These are phyloP conservation scores for Formica selysi DNA, from an alignment of 1,140 invertebrate species.

Conservation along the genomic window DNA sequence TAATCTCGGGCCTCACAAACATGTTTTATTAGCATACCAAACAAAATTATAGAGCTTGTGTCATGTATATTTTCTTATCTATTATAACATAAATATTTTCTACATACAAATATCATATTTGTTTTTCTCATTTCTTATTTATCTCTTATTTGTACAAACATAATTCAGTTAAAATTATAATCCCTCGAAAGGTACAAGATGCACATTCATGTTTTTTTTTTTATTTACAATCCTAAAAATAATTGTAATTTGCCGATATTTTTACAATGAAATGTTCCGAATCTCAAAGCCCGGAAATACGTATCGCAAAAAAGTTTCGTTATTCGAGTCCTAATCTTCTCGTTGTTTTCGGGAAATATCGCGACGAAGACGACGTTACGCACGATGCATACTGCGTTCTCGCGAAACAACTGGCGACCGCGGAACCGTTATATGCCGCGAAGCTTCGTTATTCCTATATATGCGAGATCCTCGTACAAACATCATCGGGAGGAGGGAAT, in stretches of 20 bases:
- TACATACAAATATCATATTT: neutral
- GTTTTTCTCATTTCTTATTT: neutral
- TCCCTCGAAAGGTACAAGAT: neutral
- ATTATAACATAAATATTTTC: neutral
- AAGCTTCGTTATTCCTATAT: slow-evolving; percentile 59
- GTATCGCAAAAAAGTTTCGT: neutral
- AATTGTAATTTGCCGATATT: neutral
- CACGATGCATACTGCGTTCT: slow-evolving; percentile 65
- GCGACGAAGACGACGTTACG: neutral
- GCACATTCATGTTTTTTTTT: neutral
- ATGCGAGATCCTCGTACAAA: slow-evolving; percentile 29
- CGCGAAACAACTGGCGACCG: slow-evolving; percentile 75
- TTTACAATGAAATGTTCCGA: neutral
- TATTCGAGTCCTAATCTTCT: neutral
- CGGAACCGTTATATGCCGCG: slow-evolving; percentile 78
- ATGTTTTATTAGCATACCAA: slow-evolving; percentile 1
- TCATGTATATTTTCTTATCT: neutral
- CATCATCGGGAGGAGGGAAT: slow-evolving; percentile 4
- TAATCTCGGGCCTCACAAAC: neutral
- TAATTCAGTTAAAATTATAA: neutral
- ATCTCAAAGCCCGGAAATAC: neutral
- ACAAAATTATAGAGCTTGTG: neutral
- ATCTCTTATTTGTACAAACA: neutral
- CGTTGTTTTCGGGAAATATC: slow-evolving; percentile 5
- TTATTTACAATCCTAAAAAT: neutral